phyloP scores from a whole-genome alignment of 2,888 invertebrate species.

The Leuctra nigra region DNA sequence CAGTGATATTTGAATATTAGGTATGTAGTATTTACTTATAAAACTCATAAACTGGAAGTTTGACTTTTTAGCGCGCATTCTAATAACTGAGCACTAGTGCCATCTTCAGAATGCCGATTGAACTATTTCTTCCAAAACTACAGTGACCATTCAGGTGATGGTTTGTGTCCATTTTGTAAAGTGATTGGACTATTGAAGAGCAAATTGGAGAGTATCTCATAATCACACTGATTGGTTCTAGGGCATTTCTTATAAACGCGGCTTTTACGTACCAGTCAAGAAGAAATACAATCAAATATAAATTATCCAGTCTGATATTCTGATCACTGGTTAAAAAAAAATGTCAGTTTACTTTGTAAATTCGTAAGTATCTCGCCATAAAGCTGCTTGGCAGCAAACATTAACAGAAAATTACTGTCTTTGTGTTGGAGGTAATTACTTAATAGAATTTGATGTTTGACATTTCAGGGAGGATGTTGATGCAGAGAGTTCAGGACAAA shows the following conservation, averaged over 20 bases:
- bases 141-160: conserved; percentile 16
- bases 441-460: not conserved
- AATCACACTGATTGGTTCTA: conserved; percentile 30
- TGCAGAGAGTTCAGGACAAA: conserved; percentile 25
- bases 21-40: too few species aligned
- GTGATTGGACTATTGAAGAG: conserved; percentile 25
- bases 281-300: not conserved
- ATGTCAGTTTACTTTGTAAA: conserved; percentile 62
- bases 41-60: too few species aligned
- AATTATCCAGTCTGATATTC: not conserved
- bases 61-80: too few species aligned
- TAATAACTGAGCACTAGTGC: too few species aligned
- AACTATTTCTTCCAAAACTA: not conserved
- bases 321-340: not conserved
- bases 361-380: conserved; percentile 54
- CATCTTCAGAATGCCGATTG: too few species aligned
- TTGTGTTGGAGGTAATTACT: not conserved
- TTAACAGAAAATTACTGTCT: too few species aligned
- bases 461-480: conserved; percentile 36
- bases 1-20: too few species aligned
- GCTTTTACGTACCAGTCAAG: conserved; percentile 26
- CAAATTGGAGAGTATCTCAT: conserved; percentile 26
- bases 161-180: conserved; percentile 25
- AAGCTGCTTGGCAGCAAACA: too few species aligned
- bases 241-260: conserved; percentile 27